These are phyloP conservation scores for Probaryconus sp. DNA, from an alignment of 1,140 invertebrate genomes.

Conservation along the genomic window DNA sequence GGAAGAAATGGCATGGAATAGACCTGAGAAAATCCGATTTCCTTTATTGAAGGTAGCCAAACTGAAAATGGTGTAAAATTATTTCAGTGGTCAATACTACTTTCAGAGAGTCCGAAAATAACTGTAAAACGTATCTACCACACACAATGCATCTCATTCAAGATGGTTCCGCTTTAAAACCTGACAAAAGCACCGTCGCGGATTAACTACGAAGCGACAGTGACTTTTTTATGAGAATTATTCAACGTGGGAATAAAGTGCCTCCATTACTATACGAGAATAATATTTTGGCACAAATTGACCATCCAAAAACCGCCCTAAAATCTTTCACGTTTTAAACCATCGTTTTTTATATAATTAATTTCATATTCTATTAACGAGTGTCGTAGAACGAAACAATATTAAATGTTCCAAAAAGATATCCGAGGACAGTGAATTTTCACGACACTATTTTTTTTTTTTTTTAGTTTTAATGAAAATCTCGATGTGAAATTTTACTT, in stretches of 20 bases:
- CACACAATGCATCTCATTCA: constrained; percentile 38
- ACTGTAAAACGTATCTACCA: constrained; percentile 31
- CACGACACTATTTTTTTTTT: too few species aligned
- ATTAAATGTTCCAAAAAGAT: constrained; percentile 7
- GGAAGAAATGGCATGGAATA: constrained; percentile 52
- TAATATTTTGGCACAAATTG: constrained; percentile 41
- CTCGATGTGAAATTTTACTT: too few species aligned
- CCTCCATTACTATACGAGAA: constrained; percentile 35
- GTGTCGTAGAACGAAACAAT: constrained; percentile 7
- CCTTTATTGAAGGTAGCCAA: constrained; percentile 47
- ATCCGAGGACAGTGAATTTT: too few species aligned
- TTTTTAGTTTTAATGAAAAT: too few species aligned
- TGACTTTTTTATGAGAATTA: constrained; percentile 46
- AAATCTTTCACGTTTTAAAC: constrained; percentile 8
- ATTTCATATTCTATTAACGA: background rate
- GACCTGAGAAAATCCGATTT: constrained; percentile 64
- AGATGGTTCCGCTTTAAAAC: constrained; percentile 45
- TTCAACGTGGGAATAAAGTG: constrained; percentile 31
- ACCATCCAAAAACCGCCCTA: constrained; percentile 13
- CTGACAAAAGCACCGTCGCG: constrained; percentile 32
- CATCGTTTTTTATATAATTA: constrained; percentile 17
- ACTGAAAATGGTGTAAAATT: constrained; percentile 64
- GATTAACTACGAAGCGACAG: constrained; percentile 44
- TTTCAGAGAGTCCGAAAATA: constrained; percentile 31
- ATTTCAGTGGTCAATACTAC: constrained; percentile 55